Percentiles rank a stretch among this genome's conserved stretches.
phyloP scores from a whole-genome alignment of 2,888 invertebrate species.

The Brachynemurus nebulosus region DNA sequence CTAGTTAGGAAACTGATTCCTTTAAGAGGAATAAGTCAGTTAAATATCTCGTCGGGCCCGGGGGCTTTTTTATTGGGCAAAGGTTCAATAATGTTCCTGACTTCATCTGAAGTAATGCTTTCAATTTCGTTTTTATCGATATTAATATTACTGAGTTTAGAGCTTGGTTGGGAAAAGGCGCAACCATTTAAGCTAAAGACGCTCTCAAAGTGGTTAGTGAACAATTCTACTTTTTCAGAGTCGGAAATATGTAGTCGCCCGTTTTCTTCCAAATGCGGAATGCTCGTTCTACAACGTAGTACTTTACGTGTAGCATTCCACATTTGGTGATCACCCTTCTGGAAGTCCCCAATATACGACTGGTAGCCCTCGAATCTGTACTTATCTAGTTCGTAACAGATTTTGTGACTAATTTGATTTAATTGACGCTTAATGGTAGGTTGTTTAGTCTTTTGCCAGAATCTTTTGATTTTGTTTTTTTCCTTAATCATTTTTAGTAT shows the following conservation, averaged over 20 bases:
- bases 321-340: background rate
- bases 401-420: background rate
- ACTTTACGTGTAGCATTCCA: background rate
- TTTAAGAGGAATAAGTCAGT: too few species aligned
- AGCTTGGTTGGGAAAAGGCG: too few species aligned
- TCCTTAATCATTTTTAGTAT: background rate
- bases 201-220: background rate
- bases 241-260: background rate
- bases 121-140: too few species aligned
- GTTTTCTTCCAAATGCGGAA: background rate
- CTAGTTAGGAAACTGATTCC: too few species aligned
- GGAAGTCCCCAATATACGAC: background rate
- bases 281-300: too few species aligned
- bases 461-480: background rate
- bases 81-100: too few species aligned
- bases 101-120: too few species aligned
- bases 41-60: too few species aligned
- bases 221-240: background rate
- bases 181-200: too few species aligned
- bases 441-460: background rate
- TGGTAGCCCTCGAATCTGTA: background rate
- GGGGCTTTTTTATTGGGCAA: too few species aligned
- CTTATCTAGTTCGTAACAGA: conserved; percentile 1
- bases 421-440: background rate
- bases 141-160: too few species aligned